Base-by-base conservation (phyloP, 2,888 invertebrate genomes). In the Pemphredon lugubris region DNA sequence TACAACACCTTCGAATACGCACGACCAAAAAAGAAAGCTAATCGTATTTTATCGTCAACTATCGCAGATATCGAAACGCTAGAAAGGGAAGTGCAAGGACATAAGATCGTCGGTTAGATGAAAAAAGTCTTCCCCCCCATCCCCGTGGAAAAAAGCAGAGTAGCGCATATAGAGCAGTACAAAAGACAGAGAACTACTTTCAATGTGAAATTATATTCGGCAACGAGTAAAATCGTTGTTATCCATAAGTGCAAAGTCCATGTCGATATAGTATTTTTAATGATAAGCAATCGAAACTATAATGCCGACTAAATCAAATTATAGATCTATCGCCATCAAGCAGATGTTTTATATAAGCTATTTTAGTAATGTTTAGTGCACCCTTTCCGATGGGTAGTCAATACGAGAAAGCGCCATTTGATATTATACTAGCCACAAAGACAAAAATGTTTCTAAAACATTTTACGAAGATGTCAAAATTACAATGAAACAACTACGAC, bases 361-460 rank as follows among this genome's bases (percentile, higher is more conserved):
- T 67, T 79, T 75, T 71, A 55, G 45, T 69, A 65, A 50, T 11
- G 20, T 66, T 72, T 64, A 64, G 34, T 18, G 70, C 53, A 67
- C 53, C 53, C 71, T 30, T 79, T 79, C 79, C 77, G 80, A 79
- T 79, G 74, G 65, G 69, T 77, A 77, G 79, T 79, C 77, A 70
- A 79, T 68, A 59, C 79, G 79, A 75, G 79, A 75, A 78, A 63
- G 39, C 50, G 57, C 54, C 34, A 30, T 54, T 50, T 26, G 14
- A n/a, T 57, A 55, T 40, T 55, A 55, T 13, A 37, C 34, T 42
- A 37, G 16, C 50, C 40, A 18, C 7, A n/a, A 50, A 13, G 6
- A 3, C 5, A 11, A 64, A 14, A 44, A 20, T 20, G 6, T 57
- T 64, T 48, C 57, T 18, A 23, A 53, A 60, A 65, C n/a, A n/a